phyloP scores from a whole-genome alignment of 2,888 invertebrate species.

The Pseudococcus jackbeardsleyi region DNA sequence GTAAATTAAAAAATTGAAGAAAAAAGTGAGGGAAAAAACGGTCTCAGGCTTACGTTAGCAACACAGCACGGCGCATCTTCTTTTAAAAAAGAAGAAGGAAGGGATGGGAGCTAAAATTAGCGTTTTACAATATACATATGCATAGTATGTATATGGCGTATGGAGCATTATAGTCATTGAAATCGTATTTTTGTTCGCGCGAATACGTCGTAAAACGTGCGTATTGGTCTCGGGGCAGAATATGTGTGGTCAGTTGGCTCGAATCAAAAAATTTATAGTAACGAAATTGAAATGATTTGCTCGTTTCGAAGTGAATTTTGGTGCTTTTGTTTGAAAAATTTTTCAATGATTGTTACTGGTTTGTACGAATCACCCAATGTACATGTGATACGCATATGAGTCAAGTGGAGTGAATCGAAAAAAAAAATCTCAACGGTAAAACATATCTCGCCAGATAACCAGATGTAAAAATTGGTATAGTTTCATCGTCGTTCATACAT shows the following conservation, averaged over 20 bases:
- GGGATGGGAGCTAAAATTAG: conserved; percentile 42
- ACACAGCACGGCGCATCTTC: not conserved
- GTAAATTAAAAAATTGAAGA: not conserved
- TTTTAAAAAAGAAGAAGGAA: not conserved
- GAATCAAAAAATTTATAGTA: not conserved
- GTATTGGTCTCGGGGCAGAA: not conserved
- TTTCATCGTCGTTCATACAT: not conserved
- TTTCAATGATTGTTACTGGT: not conserved
- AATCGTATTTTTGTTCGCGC: conserved; percentile 41
- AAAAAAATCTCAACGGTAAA: not conserved
- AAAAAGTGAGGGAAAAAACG: not conserved
- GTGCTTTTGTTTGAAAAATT: not conserved
- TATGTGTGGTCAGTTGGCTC: conserved; percentile 36
- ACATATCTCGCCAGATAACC: not conserved
- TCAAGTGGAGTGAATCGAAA: not conserved
- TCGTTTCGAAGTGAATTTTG: not conserved
- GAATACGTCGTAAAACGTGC: conserved; percentile 25
- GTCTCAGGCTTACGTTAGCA: not conserved
- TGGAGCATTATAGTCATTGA: not conserved
- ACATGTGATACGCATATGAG: not conserved
- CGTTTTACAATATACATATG: conserved; percentile 34
- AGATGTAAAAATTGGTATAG: not conserved
- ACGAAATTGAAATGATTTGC: not conserved
- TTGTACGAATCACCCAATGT: not conserved
- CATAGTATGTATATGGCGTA: conserved; percentile 21